Base-by-base conservation (phyloP, 2,113 vertebrate species). In the Orycteropus afer region DNA sequence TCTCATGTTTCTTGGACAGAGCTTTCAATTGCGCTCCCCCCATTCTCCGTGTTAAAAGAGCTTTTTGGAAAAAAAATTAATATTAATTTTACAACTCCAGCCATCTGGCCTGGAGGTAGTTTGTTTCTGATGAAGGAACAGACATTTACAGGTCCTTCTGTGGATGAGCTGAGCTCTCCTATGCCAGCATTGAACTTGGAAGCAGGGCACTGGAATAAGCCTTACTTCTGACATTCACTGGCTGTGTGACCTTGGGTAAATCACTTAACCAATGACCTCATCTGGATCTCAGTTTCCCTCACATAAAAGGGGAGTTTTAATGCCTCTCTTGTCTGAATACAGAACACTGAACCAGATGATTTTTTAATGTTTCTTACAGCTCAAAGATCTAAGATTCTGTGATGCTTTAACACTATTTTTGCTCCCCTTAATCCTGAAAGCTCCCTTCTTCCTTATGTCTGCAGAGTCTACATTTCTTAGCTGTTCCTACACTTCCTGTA, bases 21-120 rank as follows among this genome's bases (percentile, higher is more conserved):
- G 59, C 6, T 93, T 85, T 85, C 77, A 32, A 57, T 83, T 5
- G 32, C 1, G 1, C 17, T 3, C 8, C 45, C 93, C 73, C 63
- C 11, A 29, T 29, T 94, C 80, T 94, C 89, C 73, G 73, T 69
- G 87, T 84, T 89, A 57, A 97, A 94, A 96, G 96, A 95, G 53
- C 49, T 74, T 91, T 96, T 85, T 57, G 27, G 45, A 22, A 45
- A 74, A 79, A 77, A 91, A 91, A 94, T 53, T 91, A 85, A 95
- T 95, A 96, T 82, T 97, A 94, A 94, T 96, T 97, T 96, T 91
- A 87, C 85, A 94, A 93, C 87, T 85, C 73, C 42, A 84, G 89
- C 96, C 95, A 96, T 96, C 96, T 97, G 96, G 84, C 81, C 89
- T 55, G 90, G 89, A 96, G 88, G 73, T 94, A 85, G 94, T 86